Base-by-base conservation (phyloP, 2,797 vertebrate genomes). In the Aratinga solstitialis region DNA sequence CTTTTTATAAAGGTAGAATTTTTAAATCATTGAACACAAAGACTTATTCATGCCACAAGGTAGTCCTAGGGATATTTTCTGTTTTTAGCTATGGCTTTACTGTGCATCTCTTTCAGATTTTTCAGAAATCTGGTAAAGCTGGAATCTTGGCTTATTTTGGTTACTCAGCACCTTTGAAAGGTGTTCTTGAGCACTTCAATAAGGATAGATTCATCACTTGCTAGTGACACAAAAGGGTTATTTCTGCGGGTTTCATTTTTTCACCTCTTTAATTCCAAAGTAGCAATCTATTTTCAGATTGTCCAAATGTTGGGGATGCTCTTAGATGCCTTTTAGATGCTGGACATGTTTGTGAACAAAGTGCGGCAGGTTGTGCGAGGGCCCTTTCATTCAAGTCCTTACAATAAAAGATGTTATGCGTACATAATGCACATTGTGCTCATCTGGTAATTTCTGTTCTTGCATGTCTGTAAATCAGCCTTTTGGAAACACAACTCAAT, bases 401-500 rank as follows among this genome's bases (percentile, higher is more conserved):
- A 11, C 7, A 26, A 23, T 7, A 69, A 42, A 24, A 42, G 29
- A 3, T 20, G 16, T 58, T 80, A 34, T 19, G 40, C 4, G 1
- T 14, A 14, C 15, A 9, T 43, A 74, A 68, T 29, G 13, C n/a
- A 30, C 5, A 6, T 8, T 53, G 51, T 63, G 56, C 61, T 97
- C 11, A 95, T 10, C 30, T 26, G 38, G 7, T 75, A 23, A 85
- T 62, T 83, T 95, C 84, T 94, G 7, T 83, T 94, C 54, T 94
- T 96, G 32, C 54, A 86, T 94, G 91, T 88, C 66, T 92, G 29
- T 65, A 47, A 68, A 95, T 62, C 86, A 96, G 91, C 24, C 72
- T 56, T 89, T 36, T 51, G 95, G 72, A 95, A 96, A 95, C 65
- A 72, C 68, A 34, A 63, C 88, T 72, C 66, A 58, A 0, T 80